These are phyloP conservation scores for Heloderma charlesbogerti DNA, from an alignment of 2,113 vertebrate genomes.

Conservation along the genomic window DNA sequence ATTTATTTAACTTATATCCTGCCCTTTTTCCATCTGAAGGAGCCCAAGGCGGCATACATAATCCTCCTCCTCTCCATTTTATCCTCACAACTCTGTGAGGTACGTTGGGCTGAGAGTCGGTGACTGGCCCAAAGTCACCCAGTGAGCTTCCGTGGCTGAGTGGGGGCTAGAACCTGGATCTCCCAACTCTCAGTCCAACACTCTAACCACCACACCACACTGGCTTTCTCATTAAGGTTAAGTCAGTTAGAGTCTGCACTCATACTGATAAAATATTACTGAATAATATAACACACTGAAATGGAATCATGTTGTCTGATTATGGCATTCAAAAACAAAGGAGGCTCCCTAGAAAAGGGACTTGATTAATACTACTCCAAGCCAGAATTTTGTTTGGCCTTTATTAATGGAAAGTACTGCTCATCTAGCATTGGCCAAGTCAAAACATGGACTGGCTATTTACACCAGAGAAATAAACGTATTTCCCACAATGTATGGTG, in stretches of 20 bases:
- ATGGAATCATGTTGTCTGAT: background rate
- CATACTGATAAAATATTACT: background rate
- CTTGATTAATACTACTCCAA: background rate
- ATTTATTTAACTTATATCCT: too few relatives aligned
- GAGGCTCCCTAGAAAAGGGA: background rate
- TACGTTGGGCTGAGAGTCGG: too few relatives aligned
- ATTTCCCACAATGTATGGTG: background rate
- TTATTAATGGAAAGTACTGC: background rate
- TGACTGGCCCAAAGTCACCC: too few relatives aligned
- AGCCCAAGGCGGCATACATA: too few relatives aligned
- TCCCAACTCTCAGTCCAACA: too few relatives aligned
- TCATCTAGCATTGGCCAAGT: background rate
- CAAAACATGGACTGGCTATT: background rate
- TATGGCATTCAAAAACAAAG: slow-evolving; percentile 14
- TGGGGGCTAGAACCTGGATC: too few relatives aligned
- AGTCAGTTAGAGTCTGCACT: background rate
- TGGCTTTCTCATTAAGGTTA: background rate
- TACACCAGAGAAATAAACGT: background rate
- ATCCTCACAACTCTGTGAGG: too few relatives aligned
- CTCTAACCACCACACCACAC: too few relatives aligned
- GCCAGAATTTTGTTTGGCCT: background rate
- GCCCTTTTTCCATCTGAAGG: too few relatives aligned
- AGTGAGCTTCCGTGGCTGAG: too few relatives aligned
- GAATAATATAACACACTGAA: background rate
- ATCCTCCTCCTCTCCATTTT: too few relatives aligned